These are phyloP conservation scores for Leucoraja erinaceus DNA, from an alignment of 2,113 vertebrate genomes.

Conservation along the genomic window DNA sequence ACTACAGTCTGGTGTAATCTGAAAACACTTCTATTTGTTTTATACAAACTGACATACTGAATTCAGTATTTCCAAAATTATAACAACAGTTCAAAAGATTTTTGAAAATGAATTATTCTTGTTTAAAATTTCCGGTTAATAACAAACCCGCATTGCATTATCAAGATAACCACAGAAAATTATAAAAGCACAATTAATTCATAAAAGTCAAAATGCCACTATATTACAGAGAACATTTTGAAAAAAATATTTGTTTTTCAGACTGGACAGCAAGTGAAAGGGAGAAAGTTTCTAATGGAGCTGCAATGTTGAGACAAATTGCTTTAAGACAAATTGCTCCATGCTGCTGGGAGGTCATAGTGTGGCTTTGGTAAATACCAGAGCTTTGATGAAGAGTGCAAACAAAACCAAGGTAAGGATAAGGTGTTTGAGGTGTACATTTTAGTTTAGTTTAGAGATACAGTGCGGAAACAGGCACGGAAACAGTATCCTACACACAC, in stretches of 20 bases:
- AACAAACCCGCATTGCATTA: neutral
- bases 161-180: neutral
- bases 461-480: no score
- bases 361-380: no score
- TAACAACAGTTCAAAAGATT: neutral
- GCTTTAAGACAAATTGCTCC: no score
- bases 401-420: no score
- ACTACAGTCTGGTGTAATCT: neutral
- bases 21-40: neutral
- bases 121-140: neutral
- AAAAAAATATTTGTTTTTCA: neutral
- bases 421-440: no score
- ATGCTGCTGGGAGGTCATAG: no score
- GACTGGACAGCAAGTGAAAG: no score
- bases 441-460: no score
- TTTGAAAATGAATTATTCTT: neutral
- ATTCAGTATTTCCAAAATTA: neutral
- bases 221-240: neutral
- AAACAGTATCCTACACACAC: no score
- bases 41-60: neutral
- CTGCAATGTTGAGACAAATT: no score
- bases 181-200: neutral
- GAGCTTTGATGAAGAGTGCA: no score
- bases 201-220: neutral
- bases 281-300: no score